A percentile compares a stretch with the other conserved stretches of the same genome.
Evolutionary conservation across 2,797 vertebrate genomes (phyloP).

Genomic region (Mastacembelus armatus): DNA sequence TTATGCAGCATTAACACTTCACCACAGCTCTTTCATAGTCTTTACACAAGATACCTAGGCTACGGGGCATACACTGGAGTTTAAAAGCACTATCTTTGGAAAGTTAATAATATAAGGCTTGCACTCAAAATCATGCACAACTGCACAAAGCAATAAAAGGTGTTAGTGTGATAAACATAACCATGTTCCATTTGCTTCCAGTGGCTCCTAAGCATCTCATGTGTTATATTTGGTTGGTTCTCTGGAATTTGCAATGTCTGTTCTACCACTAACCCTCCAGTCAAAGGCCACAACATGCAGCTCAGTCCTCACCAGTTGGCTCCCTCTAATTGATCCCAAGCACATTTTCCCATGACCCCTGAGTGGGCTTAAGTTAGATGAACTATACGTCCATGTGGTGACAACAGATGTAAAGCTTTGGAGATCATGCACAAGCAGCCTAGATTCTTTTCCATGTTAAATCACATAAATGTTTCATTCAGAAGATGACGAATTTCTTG

Average conservation of each 20-base stretch:
- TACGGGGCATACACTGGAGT: background rate
- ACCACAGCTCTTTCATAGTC: background rate
- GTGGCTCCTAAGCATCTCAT: background rate
- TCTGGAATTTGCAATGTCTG: too few relatives aligned
- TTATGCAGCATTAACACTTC: background rate
- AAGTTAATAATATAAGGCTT: background rate
- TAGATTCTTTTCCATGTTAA: constrained; percentile 7
- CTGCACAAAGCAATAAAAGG: constrained; percentile 37
- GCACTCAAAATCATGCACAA: background rate
- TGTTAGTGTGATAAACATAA: constrained; percentile 24
- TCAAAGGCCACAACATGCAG: constrained; percentile 69
- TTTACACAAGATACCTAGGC: background rate
- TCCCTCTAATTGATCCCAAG: constrained; percentile 63
- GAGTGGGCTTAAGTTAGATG: constrained; percentile 46
- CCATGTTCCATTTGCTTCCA: constrained; percentile 38
- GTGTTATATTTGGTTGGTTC: constrained; percentile 35
- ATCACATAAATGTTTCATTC: constrained; percentile 43
- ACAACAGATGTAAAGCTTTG: constrained; percentile 64
- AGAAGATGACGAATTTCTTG: constrained; percentile 30
- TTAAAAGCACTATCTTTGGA: background rate
- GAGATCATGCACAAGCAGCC: constrained; percentile 37
- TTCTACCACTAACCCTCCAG: constrained; percentile 46
- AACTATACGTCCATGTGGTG: constrained; percentile 29
- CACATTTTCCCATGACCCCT: constrained; percentile 75
- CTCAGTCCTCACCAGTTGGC: constrained; percentile 73